These are phyloP conservation scores for Terebella lapidaria DNA, from an alignment of 2,888 invertebrate genomes.

Conservation along the genomic window DNA sequence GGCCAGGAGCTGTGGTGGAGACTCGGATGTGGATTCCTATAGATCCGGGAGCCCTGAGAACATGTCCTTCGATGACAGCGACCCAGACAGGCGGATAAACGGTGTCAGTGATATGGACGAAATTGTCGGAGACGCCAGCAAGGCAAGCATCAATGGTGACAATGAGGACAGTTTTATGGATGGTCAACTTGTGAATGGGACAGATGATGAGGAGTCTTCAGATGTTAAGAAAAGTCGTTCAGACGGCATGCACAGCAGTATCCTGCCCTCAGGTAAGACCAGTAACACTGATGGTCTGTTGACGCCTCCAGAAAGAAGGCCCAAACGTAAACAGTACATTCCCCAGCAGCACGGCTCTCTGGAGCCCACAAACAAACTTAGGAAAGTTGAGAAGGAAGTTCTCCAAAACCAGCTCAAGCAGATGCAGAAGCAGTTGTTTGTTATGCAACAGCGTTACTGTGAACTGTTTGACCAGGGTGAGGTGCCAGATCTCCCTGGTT, in stretches of 20 bases:
- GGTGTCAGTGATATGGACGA: neutral
- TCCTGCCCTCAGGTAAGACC: conserved; percentile 61
- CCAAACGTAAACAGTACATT: conserved; percentile 87
- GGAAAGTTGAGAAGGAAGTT: conserved; percentile 59
- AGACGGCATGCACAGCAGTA: conserved; percentile 90
- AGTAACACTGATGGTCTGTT: neutral
- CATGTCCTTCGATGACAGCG: conserved; percentile 16
- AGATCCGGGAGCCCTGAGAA: conserved; percentile 6
- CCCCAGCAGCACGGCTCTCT: conserved; percentile 74
- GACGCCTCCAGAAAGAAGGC: conserved; percentile 4
- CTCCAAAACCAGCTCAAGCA: conserved; percentile 78
- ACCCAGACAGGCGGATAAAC: conserved; percentile 11
- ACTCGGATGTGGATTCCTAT: conserved; percentile 7
- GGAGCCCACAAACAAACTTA: conserved; percentile 56
- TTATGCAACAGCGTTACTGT: conserved; percentile 9
- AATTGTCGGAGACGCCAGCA: neutral
- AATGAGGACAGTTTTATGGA: conserved; percentile 8
- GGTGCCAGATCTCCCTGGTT: neutral
- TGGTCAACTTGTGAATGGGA: conserved; percentile 3
- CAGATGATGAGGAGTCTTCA: conserved; percentile 26
- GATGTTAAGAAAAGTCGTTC: conserved; percentile 83
- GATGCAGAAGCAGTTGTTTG: conserved; percentile 74
- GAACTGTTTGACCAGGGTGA: conserved; percentile 8
- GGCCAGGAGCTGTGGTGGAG: conserved; percentile 1
- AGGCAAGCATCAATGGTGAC: conserved; percentile 5